phyloP scores from a whole-genome alignment of 2,888 invertebrate species.

The Amphipoea lucens region DNA sequence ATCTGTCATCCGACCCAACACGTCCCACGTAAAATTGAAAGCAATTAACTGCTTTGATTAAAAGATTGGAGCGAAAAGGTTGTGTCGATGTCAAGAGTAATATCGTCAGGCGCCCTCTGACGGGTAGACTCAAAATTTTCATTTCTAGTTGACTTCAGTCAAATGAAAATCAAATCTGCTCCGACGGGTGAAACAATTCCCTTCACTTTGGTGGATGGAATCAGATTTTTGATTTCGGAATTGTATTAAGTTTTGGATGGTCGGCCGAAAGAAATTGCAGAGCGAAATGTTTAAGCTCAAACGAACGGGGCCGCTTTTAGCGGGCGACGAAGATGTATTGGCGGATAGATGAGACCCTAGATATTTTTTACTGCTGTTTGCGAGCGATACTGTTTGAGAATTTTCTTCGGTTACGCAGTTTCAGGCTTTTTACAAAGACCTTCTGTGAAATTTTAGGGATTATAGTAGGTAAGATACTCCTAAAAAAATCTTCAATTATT shows the following conservation, averaged over 20 bases:
- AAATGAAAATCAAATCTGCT: slow-evolving; percentile 77
- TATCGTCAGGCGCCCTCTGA: slow-evolving; percentile 40
- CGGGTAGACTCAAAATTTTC: slow-evolving; percentile 64
- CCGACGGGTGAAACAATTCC: slow-evolving; percentile 74
- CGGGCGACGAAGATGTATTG: slow-evolving; percentile 41
- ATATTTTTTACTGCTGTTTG: slow-evolving; percentile 15
- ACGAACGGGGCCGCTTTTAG: slow-evolving; percentile 59
- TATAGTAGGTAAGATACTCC: background rate
- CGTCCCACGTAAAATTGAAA: slow-evolving; percentile 57
- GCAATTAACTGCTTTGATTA: slow-evolving; percentile 68
- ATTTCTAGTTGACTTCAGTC: slow-evolving; percentile 70
- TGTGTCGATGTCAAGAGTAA: slow-evolving; percentile 55
- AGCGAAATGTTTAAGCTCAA: slow-evolving; percentile 67
- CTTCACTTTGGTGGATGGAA: slow-evolving; percentile 73
- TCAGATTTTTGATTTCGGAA: slow-evolving; percentile 79
- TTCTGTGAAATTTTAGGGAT: background rate
- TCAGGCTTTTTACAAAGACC: background rate
- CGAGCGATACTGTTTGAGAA: background rate
- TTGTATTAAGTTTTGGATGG: slow-evolving; percentile 77
- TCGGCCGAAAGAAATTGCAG: slow-evolving; percentile 65
- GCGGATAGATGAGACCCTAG: slow-evolving; percentile 31
- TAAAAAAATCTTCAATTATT: background rate
- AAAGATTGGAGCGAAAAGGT: slow-evolving; percentile 62
- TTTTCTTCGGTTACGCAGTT: background rate
- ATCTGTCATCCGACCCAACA: slow-evolving; percentile 49